A percentile compares a stretch with the other conserved stretches of the same genome.
Evolutionary conservation across 2,113 vertebrate species (phyloP).

Genomic region (Prolemur simus): DNA sequence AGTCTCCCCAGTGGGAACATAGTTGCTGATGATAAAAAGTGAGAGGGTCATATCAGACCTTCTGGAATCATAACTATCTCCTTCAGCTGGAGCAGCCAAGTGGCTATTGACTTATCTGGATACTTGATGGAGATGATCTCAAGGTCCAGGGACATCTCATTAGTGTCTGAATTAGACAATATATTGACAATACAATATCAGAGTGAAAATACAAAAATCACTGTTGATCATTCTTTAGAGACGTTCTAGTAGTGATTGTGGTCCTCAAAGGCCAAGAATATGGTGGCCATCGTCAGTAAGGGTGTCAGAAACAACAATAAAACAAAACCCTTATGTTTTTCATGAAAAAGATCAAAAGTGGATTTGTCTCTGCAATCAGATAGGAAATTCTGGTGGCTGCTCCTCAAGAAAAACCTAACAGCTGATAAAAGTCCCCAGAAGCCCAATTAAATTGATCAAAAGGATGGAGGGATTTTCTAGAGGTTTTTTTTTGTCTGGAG

Average conservation of each 20-base stretch:
- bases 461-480: not conserved
- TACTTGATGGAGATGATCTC: not conserved
- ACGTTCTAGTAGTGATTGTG: slow-evolving; percentile 27
- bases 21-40: slow-evolving; percentile 29
- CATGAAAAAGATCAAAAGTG: slow-evolving; percentile 21
- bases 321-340: slow-evolving; percentile 36
- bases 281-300: slow-evolving; percentile 25
- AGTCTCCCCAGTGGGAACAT: not conserved
- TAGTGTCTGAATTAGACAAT: slow-evolving; percentile 23
- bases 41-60: not conserved
- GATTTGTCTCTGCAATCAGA: slow-evolving; percentile 2
- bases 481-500: not conserved
- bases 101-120: slow-evolving; percentile 3
- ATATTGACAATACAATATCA: not conserved
- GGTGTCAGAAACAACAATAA: slow-evolving; percentile 43
- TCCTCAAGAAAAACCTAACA: slow-evolving; percentile 44
- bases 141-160: not conserved
- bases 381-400: slow-evolving; percentile 28
- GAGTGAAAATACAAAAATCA: slow-evolving; percentile 14
- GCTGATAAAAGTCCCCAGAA: slow-evolving; percentile 53
- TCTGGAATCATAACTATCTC: not conserved
- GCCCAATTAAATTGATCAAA: slow-evolving; percentile 54
- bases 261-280: slow-evolving; percentile 28
- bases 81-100: not conserved
- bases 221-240: slow-evolving; percentile 35